Conservation (phyloP, 2,113 vertebrate genomes). For the Centrocercus urophasianus region DNA sequence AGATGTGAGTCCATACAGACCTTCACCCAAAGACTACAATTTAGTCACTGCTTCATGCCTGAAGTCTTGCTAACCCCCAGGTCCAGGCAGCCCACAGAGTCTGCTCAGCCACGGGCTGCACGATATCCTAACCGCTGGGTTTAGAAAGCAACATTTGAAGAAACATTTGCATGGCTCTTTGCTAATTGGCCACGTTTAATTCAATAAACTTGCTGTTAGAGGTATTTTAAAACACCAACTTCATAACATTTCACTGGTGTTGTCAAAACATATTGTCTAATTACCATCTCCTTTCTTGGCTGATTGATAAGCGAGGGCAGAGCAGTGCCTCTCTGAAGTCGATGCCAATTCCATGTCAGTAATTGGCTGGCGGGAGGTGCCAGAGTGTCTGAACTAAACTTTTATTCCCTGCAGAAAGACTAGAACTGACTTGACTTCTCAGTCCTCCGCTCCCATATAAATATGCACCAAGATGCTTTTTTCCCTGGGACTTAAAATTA, state of each 20-base stretch:
- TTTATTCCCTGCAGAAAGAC: slow-evolving; percentile 52
- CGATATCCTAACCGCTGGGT: background rate
- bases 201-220: background rate
- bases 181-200: slow-evolving; percentile 50
- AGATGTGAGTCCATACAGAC: background rate
- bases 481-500: slow-evolving; percentile 40
- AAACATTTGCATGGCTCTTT: slow-evolving; percentile 29
- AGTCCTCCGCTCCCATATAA: background rate
- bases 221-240: slow-evolving; percentile 56
- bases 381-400: slow-evolving; percentile 18
- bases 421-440: slow-evolving; percentile 38
- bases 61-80: background rate
- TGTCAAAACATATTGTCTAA: slow-evolving; percentile 71
- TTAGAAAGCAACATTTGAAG: background rate
- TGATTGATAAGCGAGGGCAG: slow-evolving; percentile 68
- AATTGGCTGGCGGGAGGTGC: slow-evolving; percentile 57
- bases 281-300: slow-evolving; percentile 61
- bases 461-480: slow-evolving; percentile 31
- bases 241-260: slow-evolving; percentile 48
- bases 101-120: accelerated
- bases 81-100: background rate
- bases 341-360: slow-evolving; percentile 38
- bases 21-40: slow-evolving; percentile 12
- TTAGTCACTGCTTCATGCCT: background rate
- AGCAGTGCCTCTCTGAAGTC: slow-evolving; percentile 62